Conservation (phyloP, 2,797 vertebrate genomes). For the Myripristis murdjan region DNA sequence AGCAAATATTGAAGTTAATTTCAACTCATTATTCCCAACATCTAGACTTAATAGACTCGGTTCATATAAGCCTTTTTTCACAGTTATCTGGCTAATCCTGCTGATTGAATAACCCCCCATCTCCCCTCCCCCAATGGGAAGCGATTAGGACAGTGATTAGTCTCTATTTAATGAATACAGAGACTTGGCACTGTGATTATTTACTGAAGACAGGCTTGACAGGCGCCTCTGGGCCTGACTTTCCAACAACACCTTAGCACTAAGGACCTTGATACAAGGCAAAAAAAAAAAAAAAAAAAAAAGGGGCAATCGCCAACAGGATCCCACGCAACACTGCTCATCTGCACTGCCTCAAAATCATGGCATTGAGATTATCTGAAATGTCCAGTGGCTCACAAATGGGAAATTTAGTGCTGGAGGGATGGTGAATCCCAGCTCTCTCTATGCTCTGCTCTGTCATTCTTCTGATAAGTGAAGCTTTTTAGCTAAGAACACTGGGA, state of each 20-base stretch:
- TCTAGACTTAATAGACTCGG: conserved; percentile 38
- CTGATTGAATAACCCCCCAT: conserved; percentile 37
- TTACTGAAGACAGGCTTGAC: conserved; percentile 41
- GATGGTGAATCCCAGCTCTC: neutral
- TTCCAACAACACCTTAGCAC: conserved; percentile 42
- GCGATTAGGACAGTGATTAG: conserved; percentile 64
- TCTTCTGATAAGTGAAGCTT: conserved; percentile 55
- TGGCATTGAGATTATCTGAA: neutral
- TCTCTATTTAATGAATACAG: conserved; percentile 53
- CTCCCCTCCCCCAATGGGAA: conserved; percentile 37
- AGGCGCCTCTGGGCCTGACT: conserved; percentile 13
- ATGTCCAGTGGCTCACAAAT: neutral
- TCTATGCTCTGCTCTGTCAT: conserved; percentile 17
- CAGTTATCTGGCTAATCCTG: conserved; percentile 37
- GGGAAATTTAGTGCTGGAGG: neutral
- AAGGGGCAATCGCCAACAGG: conserved; percentile 24
- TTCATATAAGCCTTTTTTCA: conserved; percentile 42
- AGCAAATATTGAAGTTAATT: conserved; percentile 38
- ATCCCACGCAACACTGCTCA: conserved; percentile 38
- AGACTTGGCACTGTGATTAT: conserved; percentile 52
- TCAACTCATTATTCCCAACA: conserved; percentile 39
- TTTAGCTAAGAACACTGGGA: conserved; percentile 57
- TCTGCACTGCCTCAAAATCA: neutral
- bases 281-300: too few species aligned
- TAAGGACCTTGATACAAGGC: conserved; percentile 17